Evolutionary conservation across 2,113 vertebrate genomes (phyloP).

Genomic region (Trochalopteron elliotii): DNA sequence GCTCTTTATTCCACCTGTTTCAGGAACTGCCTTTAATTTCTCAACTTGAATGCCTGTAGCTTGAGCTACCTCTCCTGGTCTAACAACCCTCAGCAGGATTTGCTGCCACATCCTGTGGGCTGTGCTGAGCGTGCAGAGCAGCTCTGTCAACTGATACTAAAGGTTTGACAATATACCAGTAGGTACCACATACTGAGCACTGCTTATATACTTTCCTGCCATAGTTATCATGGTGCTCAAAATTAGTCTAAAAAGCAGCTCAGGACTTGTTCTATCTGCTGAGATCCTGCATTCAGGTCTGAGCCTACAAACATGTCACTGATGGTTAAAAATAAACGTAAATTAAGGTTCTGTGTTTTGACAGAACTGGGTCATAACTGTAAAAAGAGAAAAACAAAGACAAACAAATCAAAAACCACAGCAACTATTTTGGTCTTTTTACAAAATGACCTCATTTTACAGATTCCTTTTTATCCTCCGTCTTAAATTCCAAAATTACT

Average conservation of each 20-base stretch:
- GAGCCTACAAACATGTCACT: neutral
- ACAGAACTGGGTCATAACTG: neutral
- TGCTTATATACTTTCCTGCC: neutral
- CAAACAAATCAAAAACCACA: neutral
- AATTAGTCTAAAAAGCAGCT: neutral
- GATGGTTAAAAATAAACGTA: neutral
- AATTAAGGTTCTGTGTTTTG: neutral
- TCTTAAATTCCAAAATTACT: neutral
- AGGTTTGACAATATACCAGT: neutral
- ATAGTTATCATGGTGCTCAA: neutral
- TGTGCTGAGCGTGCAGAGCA: neutral
- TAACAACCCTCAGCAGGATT: too few relatives aligned
- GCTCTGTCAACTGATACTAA: neutral
- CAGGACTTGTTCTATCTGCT: neutral
- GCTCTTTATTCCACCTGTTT: neutral
- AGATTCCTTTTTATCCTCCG: neutral
- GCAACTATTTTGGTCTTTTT: neutral
- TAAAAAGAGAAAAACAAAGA: neutral
- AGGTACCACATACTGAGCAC: fast-evolving
- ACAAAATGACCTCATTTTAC: neutral
- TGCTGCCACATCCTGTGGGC: fast-evolving
- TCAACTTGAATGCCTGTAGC: neutral
- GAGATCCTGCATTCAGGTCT: neutral
- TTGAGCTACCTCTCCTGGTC: neutral
- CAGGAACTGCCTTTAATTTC: neutral